Evolutionary conservation across 1,140 invertebrate genomes (phyloP), one percentile per base, ranked within the genome.

Genomic region (Gryon sp.): DNA sequence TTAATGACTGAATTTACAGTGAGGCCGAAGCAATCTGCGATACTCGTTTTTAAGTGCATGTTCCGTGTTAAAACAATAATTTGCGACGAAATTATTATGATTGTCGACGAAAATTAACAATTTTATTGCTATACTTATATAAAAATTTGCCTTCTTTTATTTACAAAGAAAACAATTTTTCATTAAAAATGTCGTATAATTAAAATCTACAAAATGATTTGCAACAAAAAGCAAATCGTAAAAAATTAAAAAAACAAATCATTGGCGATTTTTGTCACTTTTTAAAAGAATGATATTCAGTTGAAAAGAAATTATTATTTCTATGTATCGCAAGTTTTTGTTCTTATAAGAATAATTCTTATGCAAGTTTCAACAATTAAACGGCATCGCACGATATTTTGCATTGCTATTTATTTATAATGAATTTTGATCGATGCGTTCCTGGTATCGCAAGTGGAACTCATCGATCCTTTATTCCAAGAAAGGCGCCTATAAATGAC

Each of bases 401-500:
- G 43, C 68, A 72, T 46, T 4, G 45, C 20, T 4, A 62, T 72
- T 57, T 63, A 73, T 63, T 57, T 73, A 48, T 73, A 38, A 74
- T 74, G 45, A 34, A 57, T 68, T 75, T 53, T 63, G 57, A 76
- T 76, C 73, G 63, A 69, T 76, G 55, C 18, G 9, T 76, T 76
- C 73, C 59, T 59, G 24, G 73, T 69, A 76, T 52, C 22, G 50
- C 28, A 76, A 76, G 57, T 76, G 41, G 73, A 65, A 65, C 73
- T 76, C 57, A 76, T 76, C 65, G 73, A 76, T 76, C 59, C 50
- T 36, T 22, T 38, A 8, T 76, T 65, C 73, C 57, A 34, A 65
- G 59, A 76, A n/a, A 69, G 20, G 63, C 63, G 65, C 73, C 73
- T 76, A 69, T 69, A 69, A 76, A 76, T 69, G 73, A 76, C 50